A percentile compares a stretch with the other conserved stretches of the same genome.
phyloP scores from a whole-genome alignment of 30 jellyfish, hydroid and myxozoan species.

The Aurelia coerulea region DNA sequence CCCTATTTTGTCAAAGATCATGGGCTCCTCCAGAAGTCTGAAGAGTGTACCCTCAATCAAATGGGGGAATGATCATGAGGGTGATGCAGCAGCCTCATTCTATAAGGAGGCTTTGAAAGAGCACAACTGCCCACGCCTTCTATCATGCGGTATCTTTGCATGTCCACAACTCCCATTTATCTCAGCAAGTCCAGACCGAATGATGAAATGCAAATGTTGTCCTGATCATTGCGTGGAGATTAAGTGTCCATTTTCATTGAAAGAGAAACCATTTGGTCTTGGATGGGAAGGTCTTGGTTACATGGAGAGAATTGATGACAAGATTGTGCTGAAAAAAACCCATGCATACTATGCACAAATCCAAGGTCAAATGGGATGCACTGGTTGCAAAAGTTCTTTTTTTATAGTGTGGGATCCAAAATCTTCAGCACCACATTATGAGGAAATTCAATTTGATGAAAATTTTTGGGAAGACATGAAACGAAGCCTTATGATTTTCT shows the following conservation, averaged over 20 bases:
- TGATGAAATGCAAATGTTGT: constrained; percentile 20
- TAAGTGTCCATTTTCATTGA: neutral
- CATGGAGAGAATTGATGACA: neutral
- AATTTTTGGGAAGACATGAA: neutral
- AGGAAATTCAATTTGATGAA: neutral
- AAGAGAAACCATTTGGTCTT: neutral
- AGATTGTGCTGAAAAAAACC: neutral
- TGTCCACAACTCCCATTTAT: constrained; percentile 1
- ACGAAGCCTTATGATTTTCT: neutral
- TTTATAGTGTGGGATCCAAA: constrained; percentile 4
- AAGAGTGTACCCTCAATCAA: neutral
- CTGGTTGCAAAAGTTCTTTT: neutral
- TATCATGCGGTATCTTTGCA: neutral
- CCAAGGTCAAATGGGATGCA: neutral
- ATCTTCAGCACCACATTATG: constrained; percentile 1
- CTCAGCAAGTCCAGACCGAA: constrained; percentile 9
- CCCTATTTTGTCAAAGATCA: neutral
- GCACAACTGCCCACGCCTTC: neutral
- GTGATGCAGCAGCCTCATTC: constrained; percentile 2
- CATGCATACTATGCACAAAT: constrained; percentile 11
- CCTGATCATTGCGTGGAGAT: neutral
- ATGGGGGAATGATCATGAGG: constrained; percentile 13
- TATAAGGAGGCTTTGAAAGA: constrained; percentile 7
- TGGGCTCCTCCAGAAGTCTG: neutral
- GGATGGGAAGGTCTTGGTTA: neutral